Evolutionary conservation across 1,140 invertebrate species (phyloP).

Genomic region (Drosophila pallidifrons): DNA sequence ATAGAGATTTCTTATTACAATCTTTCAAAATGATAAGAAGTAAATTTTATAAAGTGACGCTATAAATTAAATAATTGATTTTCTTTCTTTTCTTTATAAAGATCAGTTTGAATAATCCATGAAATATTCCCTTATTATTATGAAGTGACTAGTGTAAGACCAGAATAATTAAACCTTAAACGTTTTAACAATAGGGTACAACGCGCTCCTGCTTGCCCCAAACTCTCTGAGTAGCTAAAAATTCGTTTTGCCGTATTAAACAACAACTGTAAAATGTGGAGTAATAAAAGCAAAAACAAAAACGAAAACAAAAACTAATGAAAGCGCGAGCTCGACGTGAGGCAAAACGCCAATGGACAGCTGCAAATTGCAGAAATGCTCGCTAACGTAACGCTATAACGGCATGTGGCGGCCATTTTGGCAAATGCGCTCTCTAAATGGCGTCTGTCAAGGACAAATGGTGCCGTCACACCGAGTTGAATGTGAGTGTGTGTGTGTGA

Average conservation of each 20-base stretch:
- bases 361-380: constrained; percentile 74
- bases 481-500: constrained; percentile 63
- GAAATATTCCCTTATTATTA: too few species aligned
- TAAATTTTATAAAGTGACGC: too few species aligned
- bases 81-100: too few species aligned
- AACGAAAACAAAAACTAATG: constrained; percentile 45
- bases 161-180: too few species aligned
- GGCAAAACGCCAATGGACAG: constrained; percentile 53
- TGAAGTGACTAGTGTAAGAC: too few species aligned
- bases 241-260: constrained; percentile 69
- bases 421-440: constrained; percentile 67
- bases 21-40: too few species aligned
- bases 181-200: not conserved
- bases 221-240: constrained; percentile 6
- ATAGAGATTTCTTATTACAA: too few species aligned
- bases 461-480: constrained; percentile 16
- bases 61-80: too few species aligned
- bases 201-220: too few species aligned
- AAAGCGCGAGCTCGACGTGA: constrained; percentile 42
- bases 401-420: constrained; percentile 68
- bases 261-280: not conserved
- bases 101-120: too few species aligned
- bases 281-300: constrained; percentile 43
- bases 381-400: constrained; percentile 46
- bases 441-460: constrained; percentile 78